Evolutionary conservation across 2,797 vertebrate genomes (phyloP).

Genomic region (Arrhamphus sclerolepis): DNA sequence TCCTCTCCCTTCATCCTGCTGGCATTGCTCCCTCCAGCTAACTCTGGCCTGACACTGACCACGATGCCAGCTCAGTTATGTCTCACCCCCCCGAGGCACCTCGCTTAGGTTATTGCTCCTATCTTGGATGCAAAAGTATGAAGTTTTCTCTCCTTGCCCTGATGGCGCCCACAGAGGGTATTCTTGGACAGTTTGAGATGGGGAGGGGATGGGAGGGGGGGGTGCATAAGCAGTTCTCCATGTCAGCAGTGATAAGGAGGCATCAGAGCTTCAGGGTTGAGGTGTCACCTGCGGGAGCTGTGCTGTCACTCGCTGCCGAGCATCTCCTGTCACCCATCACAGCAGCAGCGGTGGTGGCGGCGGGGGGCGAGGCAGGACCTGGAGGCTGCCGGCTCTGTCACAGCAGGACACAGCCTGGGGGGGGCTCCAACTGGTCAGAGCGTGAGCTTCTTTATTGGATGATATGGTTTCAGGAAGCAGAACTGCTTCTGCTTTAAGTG

Average conservation of each 20-base stretch:
- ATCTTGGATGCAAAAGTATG: conserved; percentile 5
- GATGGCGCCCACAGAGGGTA: neutral
- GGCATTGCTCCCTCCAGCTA: conserved; percentile 32
- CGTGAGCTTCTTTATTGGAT: conserved; percentile 22
- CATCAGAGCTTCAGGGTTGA: conserved; percentile 37
- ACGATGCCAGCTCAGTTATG: conserved; percentile 15
- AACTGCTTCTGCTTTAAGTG: neutral
- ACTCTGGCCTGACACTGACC: conserved; percentile 37
- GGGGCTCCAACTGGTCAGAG: conserved; percentile 25
- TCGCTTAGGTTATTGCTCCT: neutral
- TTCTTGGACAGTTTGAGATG: conserved; percentile 19
- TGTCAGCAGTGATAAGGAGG: conserved; percentile 52
- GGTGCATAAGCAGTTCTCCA: conserved; percentile 8
- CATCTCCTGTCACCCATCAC: conserved; percentile 37
- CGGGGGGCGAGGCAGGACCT: conserved; percentile 25
- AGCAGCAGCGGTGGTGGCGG: neutral
- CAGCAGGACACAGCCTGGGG: conserved; percentile 40
- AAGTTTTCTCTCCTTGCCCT: neutral
- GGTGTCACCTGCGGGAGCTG: conserved; percentile 46
- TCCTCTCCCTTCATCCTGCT: conserved; percentile 19
- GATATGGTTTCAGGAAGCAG: conserved; percentile 9
- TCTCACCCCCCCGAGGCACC: conserved; percentile 28
- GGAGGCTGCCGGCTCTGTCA: conserved; percentile 55
- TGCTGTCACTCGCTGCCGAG: conserved; percentile 56
- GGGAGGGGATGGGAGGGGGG: conserved; percentile 18